A percentile compares a stretch with the other conserved stretches of the same genome.
These are phyloP conservation scores for Zosterops hypoxanthus DNA, from an alignment of 2,113 vertebrate genomes.

Conservation along the genomic window DNA sequence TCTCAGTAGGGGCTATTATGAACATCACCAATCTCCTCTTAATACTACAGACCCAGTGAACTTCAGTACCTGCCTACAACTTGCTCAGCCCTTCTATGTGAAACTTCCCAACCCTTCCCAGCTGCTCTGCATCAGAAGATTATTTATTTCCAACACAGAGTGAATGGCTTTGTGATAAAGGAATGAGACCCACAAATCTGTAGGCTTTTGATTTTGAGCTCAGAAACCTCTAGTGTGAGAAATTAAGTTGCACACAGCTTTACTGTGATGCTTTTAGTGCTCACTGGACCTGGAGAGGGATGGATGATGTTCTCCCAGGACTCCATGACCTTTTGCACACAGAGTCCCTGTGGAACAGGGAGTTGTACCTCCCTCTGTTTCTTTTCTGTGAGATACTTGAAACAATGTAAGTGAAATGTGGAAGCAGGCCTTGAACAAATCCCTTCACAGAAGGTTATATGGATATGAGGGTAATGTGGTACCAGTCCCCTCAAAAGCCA, in stretches of 20 bases:
- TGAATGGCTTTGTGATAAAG: not conserved
- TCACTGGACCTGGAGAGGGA: not conserved
- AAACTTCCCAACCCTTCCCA: not conserved
- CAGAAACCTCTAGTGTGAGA: not conserved
- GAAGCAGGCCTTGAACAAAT: not conserved
- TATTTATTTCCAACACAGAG: not conserved
- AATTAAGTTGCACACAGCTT: not conserved
- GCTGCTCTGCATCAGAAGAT: not conserved
- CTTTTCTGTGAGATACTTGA: not conserved
- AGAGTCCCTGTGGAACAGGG: not conserved
- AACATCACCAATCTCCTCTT: not conserved
- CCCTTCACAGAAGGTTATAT: not conserved
- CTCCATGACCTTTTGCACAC: not conserved
- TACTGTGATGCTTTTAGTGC: not conserved
- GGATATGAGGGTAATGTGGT: not conserved
- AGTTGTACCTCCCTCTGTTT: not conserved
- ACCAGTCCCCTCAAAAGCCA: not conserved
- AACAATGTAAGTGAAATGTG: not conserved
- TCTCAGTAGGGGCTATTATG: not conserved
- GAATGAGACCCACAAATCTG: not conserved
- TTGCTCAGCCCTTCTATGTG: slow-evolving; percentile 34
- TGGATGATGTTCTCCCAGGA: not conserved
- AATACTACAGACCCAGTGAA: not conserved
- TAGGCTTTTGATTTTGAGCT: not conserved
- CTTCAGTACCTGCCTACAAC: not conserved